Conservation (phyloP, 2,113 vertebrate species). For the Diphyllodes magnificus region DNA sequence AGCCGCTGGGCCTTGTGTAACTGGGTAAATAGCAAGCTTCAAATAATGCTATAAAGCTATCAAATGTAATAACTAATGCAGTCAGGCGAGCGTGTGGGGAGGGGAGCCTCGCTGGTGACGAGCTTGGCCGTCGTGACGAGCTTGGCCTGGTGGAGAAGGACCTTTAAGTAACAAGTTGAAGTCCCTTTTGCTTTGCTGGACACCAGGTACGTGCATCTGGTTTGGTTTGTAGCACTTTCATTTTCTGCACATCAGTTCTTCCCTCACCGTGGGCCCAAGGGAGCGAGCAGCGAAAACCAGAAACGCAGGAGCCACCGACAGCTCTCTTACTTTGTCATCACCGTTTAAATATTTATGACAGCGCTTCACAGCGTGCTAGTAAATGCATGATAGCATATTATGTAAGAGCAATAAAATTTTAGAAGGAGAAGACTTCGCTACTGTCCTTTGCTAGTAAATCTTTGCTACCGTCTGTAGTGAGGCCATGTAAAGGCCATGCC, state of each 20-base stretch:
- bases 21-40: constrained; percentile 63
- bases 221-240: not conserved
- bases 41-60: constrained; percentile 56
- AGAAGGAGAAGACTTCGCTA: not conserved
- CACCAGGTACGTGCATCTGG: fast-evolving
- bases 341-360: constrained; percentile 29
- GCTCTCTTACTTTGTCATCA: not conserved
- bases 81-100: not conserved
- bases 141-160: not conserved
- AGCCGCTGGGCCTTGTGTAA: not conserved
- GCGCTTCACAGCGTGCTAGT: not conserved
- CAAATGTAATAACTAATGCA: constrained; percentile 44
- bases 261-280: not conserved
- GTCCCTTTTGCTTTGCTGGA: not conserved
- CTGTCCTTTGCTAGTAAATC: not conserved
- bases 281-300: not conserved
- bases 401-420: not conserved
- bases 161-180: not conserved
- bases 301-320: not conserved
- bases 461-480: fast-evolving
- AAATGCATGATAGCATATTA: not conserved
- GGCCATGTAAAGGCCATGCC: not conserved
- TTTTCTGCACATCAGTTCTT: not conserved
- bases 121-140: not conserved
- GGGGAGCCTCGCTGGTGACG: not conserved